Conservation (phyloP, 2,113 vertebrate species). For the Triplophysa tibetana region DNA sequence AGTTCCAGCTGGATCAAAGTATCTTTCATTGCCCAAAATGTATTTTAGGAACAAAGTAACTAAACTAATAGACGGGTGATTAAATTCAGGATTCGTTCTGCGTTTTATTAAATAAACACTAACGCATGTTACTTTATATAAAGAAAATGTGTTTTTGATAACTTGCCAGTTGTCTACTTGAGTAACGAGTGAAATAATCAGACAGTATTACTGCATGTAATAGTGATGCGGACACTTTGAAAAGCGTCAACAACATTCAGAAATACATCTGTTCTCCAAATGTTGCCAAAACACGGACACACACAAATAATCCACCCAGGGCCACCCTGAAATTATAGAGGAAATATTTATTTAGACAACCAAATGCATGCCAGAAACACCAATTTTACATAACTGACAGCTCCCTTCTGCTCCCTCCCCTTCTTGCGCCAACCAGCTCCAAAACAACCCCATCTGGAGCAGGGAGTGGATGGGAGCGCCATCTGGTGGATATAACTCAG, state of each 20-base stretch:
- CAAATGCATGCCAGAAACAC: conserved; percentile 60
- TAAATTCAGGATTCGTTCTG: too few relatives aligned
- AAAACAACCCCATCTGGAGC: conserved; percentile 70
- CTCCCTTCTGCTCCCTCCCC: conserved; percentile 39
- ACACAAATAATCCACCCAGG: conserved; percentile 24
- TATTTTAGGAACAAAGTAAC: neutral
- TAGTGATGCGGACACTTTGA: too few relatives aligned
- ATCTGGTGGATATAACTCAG: conserved; percentile 63
- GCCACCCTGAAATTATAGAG: conserved; percentile 48
- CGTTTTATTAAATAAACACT: neutral
- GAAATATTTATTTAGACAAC: conserved; percentile 63
- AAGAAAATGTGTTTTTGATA: too few relatives aligned
- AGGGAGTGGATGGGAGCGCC: conserved; percentile 71
- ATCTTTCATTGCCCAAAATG: neutral
- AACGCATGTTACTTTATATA: too few relatives aligned
- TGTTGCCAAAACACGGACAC: neutral
- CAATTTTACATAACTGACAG: conserved; percentile 58
- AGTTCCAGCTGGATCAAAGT: too few relatives aligned
- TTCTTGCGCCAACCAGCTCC: conserved; percentile 23
- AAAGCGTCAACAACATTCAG: neutral
- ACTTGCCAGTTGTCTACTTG: too few relatives aligned
- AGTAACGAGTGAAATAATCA: too few relatives aligned
- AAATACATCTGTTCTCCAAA: neutral
- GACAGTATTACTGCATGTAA: too few relatives aligned
- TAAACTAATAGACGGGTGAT: neutral